Evolutionary conservation across 2,797 vertebrate species (phyloP).

Genomic region (Numenius phaeopus): DNA sequence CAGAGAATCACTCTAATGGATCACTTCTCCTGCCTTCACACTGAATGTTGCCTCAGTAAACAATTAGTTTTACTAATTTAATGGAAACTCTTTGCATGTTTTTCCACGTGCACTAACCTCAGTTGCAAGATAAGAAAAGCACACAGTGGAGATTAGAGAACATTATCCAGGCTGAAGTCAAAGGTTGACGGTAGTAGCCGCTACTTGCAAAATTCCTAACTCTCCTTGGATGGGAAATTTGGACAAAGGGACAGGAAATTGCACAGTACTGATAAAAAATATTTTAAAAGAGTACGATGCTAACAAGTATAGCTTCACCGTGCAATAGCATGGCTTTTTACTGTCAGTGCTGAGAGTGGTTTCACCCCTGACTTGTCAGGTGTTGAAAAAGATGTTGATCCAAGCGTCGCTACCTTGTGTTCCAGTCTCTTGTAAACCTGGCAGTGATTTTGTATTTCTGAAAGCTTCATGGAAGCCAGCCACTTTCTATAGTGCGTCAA

Average conservation of each 20-base stretch:
- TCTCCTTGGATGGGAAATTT: not conserved
- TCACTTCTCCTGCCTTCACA: not conserved
- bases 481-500: not conserved
- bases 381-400: not conserved
- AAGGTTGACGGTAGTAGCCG: not conserved
- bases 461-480: not conserved
- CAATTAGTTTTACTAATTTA: not conserved
- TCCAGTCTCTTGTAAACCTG: not conserved
- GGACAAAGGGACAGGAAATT: not conserved
- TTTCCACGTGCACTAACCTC: not conserved
- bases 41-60: not conserved
- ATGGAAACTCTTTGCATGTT: not conserved
- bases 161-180: not conserved
- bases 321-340: not conserved
- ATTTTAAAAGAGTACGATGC: not conserved
- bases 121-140: slow-evolving; percentile 2
- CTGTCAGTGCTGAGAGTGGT: not conserved
- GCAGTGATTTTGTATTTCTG: not conserved
- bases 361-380: not conserved
- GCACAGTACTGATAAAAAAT: not conserved
- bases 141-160: not conserved
- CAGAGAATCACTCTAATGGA: not conserved
- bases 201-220: not conserved
- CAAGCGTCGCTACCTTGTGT: not conserved
- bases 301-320: not conserved